Percentiles rank a stretch among this genome's conserved stretches.
Conservation (phyloP, 2,113 vertebrate species). For the Helogale parvula region DNA sequence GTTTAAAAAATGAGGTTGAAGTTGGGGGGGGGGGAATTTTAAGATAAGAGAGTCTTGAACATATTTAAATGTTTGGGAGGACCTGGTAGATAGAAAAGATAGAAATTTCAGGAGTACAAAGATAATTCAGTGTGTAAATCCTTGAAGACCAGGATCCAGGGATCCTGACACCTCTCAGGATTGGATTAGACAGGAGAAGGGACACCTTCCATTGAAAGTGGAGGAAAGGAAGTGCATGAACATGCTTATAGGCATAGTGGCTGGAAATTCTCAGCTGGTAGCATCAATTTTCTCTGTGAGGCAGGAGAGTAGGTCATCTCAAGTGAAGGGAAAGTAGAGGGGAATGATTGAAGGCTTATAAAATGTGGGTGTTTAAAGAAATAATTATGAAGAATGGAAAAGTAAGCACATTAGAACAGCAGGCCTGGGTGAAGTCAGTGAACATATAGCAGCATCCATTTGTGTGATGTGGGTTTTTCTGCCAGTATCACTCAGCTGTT, state of each 20-base stretch:
- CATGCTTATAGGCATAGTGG: not conserved
- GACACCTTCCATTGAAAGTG: not conserved
- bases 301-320: not conserved
- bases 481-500: not conserved
- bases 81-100: not conserved
- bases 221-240: not conserved
- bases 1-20: not conserved
- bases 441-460: not conserved
- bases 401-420: not conserved
- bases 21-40: not conserved
- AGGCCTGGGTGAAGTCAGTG: not conserved
- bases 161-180: not conserved
- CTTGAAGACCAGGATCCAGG: not conserved
- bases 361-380: not conserved
- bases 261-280: not conserved
- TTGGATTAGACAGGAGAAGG: not conserved
- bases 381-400: not conserved
- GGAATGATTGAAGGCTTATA: not conserved
- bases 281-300: not conserved
- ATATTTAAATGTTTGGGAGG: conserved; percentile 32
- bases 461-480: not conserved
- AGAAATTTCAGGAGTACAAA: not conserved
- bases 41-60: not conserved
- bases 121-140: not conserved
- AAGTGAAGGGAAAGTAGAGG: not conserved